These are phyloP conservation scores for Pentamera pediparva DNA, from an alignment of 53 echinoderm and acorn worm species.

Conservation along the genomic window DNA sequence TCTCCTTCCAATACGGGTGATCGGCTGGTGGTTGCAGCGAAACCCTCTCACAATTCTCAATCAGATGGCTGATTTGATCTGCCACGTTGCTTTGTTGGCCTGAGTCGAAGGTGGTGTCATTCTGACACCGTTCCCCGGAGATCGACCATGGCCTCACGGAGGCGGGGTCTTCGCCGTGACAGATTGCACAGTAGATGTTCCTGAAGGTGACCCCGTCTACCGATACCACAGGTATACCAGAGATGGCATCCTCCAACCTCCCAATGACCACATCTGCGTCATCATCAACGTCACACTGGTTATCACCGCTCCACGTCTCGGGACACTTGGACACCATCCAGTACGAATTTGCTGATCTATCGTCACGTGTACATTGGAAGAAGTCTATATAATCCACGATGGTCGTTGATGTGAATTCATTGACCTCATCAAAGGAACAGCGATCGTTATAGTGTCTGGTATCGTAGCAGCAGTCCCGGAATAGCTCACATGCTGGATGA, in stretches of 20 bases:
- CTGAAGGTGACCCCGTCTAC: not conserved
- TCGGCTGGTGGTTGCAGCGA: conserved; percentile 3
- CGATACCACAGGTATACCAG: conserved; percentile 3
- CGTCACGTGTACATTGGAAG: not conserved
- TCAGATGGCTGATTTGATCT: not conserved
- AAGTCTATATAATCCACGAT: not conserved
- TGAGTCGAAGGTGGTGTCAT: not conserved
- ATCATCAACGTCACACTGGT: not conserved
- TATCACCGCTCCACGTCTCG: not conserved
- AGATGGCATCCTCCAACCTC: conserved; percentile 6
- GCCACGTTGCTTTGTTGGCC: not conserved
- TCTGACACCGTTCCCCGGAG: not conserved
- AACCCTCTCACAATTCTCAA: not conserved
- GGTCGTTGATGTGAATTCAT: too few relatives aligned
- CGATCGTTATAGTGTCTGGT: not conserved
- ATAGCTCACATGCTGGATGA: conserved; percentile 2
- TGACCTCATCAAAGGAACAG: too few relatives aligned
- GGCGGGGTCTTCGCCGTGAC: conserved; percentile 1
- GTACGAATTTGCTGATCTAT: not conserved
- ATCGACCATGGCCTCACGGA: not conserved
- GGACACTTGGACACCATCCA: conserved; percentile 24
- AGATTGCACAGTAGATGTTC: conserved; percentile 11
- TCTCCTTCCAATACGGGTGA: not conserved
- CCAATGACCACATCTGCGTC: not conserved
- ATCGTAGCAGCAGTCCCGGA: conserved; percentile 15